Evolutionary conservation across 1,140 invertebrate species (phyloP), one percentile per base, ranked within the genome.

Genomic region (Helicoverpa zea): DNA sequence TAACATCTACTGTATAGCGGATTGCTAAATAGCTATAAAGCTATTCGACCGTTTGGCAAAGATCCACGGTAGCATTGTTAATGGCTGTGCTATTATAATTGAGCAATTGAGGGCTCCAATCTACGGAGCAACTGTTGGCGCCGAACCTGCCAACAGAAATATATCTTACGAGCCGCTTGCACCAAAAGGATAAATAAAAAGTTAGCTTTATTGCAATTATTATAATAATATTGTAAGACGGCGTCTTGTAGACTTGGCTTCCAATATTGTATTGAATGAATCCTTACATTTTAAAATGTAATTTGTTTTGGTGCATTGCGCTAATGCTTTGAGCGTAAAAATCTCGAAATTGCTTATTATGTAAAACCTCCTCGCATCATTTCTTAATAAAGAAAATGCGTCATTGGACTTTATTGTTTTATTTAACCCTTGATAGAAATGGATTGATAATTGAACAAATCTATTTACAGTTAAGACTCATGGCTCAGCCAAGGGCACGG

Each of bases 61-160:
- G 83, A 80, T 86, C 90, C 89, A 85, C 73, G 72, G 79, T 83
- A 89, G 87, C 84, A 88, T 89, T 74, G 84, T 89, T 63, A 79
- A 92, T 90, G 91, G 92, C 91, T 93, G 92, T 93, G 92, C 88
- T 89, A 87, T 87, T 70, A 84, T 87, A 86, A 84, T 85, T 83
- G 77, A 85, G 84, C 81, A 73, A 85, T 82, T 86, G 80, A 88
- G 86, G 87, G 83, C 85, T 89, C 83, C 82, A 58, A 63, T 85
- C 79, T 82, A 83, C 82, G 83, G 82, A 78, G 80, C 75, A 80
- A 79, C 14, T 66, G 75, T 86, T 82, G 81, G 81, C 83, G 68
- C 35, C 54, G 61, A 83, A 81, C 29, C 16, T 78, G 77, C 83
- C 74, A 83, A 86, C 68, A 76, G 58, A 70, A 76, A 52, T 68